Evolutionary conservation across 2,888 invertebrate genomes (phyloP), one percentile per base, ranked within the genome.

Genomic region (Drosophila prostipennis): DNA sequence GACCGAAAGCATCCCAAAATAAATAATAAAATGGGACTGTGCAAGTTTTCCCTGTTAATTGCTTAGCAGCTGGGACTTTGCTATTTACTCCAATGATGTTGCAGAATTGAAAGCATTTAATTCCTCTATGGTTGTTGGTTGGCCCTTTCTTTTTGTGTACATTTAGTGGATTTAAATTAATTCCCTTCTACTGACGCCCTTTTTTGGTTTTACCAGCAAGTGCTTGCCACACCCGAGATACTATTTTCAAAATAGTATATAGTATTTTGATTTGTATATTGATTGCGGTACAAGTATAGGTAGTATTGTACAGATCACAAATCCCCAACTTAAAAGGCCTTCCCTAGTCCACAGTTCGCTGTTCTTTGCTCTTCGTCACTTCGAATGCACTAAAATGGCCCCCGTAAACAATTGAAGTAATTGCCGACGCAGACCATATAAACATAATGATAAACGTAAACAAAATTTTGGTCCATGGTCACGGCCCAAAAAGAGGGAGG

Each of bases 361-460:
- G 61, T 14, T 42, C 29, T 37, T 2, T 63, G 43, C 36, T 34
- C 32, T 19, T 61, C 43, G 29, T 19, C 57, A 37, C 53, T 72
- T 55, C 3, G 32, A 65, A 67, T 67, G 54, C 65, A 65, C 40
- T 71, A 46, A 59, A 42, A 29, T 14, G 3, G 10, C 23, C 32
- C 53, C 32, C 53, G 36, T 63, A 63, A 58, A 71, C 63, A 52
- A 32, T 26, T 39, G 13, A 29, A 45, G 34, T 65, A 65, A 53
- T 65, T 14, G 53, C 65, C 51, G 5, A 36, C 63, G 36, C 63
- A 32, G 37, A 39, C 64, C 64, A 14, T 46, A 67, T 65, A 65
- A 67, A 65, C 53, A 65, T 14, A 11, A 16, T 39, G 34, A 39
- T 23, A 67, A 65, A 67, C 26, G 53, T 65, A 65, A 65, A 65